Conservation (phyloP, 2,888 invertebrate species). For the Keiferia lycopersicella region DNA sequence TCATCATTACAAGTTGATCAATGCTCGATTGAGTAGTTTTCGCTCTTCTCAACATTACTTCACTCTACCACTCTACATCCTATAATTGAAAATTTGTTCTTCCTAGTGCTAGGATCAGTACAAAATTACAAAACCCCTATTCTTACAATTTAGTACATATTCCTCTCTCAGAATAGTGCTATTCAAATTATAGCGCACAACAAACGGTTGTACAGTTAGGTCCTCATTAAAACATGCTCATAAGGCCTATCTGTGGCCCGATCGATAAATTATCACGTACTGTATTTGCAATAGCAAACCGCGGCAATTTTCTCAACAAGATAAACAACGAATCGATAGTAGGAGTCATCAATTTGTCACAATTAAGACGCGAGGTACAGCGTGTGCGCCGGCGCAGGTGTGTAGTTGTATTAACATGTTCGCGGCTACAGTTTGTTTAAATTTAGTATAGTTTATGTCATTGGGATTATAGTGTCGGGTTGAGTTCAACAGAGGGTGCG, state of each 20-base stretch:
- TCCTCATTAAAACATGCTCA: conserved; percentile 17
- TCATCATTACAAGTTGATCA: too few relatives aligned
- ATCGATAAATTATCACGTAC: conserved; percentile 24
- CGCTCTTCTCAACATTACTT: too few relatives aligned
- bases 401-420: conserved; percentile 1
- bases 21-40: too few relatives aligned
- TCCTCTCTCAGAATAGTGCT: not conserved
- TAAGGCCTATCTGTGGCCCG: conserved; percentile 15
- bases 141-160: too few relatives aligned
- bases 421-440: not conserved
- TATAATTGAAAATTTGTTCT: too few relatives aligned
- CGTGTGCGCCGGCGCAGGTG: not conserved
- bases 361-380: conserved; percentile 33
- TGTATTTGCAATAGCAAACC: conserved; percentile 23
- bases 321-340: conserved; percentile 24
- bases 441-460: not conserved
- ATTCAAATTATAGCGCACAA: not conserved
- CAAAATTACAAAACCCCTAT: too few relatives aligned
- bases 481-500: too few relatives aligned
- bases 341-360: conserved; percentile 36
- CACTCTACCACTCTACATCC: too few relatives aligned
- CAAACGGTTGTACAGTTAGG: conserved; percentile 9
- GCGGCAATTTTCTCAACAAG: conserved; percentile 27
- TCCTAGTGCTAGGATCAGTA: too few relatives aligned
- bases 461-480: not conserved